Conservation (phyloP, 2,113 vertebrate species). For the Seriola aureovittata region DNA sequence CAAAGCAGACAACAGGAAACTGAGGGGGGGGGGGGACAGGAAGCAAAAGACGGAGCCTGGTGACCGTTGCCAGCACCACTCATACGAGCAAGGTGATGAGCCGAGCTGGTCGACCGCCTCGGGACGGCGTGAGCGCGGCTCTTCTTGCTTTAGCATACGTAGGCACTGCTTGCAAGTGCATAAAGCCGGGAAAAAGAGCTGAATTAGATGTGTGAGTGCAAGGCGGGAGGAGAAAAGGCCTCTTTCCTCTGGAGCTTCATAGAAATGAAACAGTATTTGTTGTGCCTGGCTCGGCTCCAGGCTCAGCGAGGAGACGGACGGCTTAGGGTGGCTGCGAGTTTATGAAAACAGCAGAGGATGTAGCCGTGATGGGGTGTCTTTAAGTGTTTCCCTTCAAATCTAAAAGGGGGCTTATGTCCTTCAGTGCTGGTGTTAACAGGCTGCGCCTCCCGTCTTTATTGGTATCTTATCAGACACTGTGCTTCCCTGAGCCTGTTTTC, state of each 20-base stretch:
- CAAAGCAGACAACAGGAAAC: constrained; percentile 63
- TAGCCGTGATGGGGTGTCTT: constrained; percentile 54
- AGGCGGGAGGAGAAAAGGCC: constrained; percentile 38
- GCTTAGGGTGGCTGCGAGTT: constrained; percentile 61
- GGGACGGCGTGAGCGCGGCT: constrained; percentile 4
- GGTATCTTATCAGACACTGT: constrained; percentile 45
- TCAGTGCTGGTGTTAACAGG: constrained; percentile 52
- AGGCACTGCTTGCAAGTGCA: constrained; percentile 3
- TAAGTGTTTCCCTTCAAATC: constrained; percentile 40
- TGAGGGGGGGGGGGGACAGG: constrained; percentile 50
- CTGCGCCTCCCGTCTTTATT: constrained; percentile 40
- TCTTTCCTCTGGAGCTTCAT: constrained; percentile 41
- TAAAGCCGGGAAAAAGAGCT: constrained; percentile 40
- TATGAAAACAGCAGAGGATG: constrained; percentile 74
- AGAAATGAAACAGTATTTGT: constrained; percentile 68
- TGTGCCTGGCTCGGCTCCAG: constrained; percentile 64
- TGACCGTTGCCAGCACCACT: constrained; percentile 36
- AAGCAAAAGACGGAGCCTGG: constrained; percentile 59
- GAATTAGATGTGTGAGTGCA: constrained; percentile 36
- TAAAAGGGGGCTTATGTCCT: constrained; percentile 58
- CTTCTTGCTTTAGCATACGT: background rate
- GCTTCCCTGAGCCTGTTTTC: constrained; percentile 65
- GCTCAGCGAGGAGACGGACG: constrained; percentile 35
- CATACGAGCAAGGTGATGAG: constrained; percentile 56
- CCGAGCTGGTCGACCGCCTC: constrained; percentile 26